Conservation (phyloP, 2,888 invertebrate genomes). For the Polyploca ridens region DNA sequence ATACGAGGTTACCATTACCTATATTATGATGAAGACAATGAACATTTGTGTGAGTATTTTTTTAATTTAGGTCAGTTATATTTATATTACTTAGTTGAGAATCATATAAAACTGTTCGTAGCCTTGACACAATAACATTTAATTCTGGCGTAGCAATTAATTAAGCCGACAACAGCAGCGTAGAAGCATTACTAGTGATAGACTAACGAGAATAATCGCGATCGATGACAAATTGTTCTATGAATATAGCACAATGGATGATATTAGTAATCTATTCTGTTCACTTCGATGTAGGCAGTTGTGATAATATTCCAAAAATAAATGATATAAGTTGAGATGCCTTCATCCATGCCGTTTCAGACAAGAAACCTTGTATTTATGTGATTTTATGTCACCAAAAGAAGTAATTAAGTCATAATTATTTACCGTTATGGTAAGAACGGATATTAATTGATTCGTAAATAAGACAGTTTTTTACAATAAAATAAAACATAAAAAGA, state of each 20-base stretch:
- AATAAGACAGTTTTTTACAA: conserved; percentile 55
- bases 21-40: background rate
- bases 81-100: conserved; percentile 47
- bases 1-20: background rate
- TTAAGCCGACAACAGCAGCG: conserved; percentile 50
- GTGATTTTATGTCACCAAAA: conserved; percentile 27
- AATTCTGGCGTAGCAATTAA: conserved; percentile 72
- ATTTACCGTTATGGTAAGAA: conserved; percentile 46
- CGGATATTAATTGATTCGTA: conserved; percentile 54
- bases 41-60: conserved; percentile 31
- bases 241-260: conserved; percentile 29
- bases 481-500: conserved; percentile 59
- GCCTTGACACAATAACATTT: conserved; percentile 82
- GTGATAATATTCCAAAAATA: background rate
- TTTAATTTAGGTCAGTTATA: conserved; percentile 62
- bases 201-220: conserved; percentile 56
- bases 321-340: background rate
- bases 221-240: conserved; percentile 44
- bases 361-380: conserved; percentile 14
- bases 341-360: background rate
- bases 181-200: conserved; percentile 63
- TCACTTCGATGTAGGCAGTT: background rate
- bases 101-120: conserved; percentile 57
- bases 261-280: conserved; percentile 20
- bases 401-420: conserved; percentile 19